A percentile compares a stretch with the other conserved stretches of the same genome.
phyloP scores from a whole-genome alignment of 2,888 invertebrate species.

The Diarsia dahlii region DNA sequence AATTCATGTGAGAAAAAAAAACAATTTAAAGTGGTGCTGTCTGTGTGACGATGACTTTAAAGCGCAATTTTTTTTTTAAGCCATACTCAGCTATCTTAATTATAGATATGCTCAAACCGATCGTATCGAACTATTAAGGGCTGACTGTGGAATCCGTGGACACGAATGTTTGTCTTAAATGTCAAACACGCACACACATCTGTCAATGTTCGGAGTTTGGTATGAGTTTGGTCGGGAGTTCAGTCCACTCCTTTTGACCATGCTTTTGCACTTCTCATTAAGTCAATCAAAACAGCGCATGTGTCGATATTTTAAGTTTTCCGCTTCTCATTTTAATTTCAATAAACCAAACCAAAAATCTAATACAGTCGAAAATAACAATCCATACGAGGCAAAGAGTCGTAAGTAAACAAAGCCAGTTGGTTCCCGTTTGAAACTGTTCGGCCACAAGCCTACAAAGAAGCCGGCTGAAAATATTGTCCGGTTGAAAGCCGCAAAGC shows the following conservation, averaged over 20 bases:
- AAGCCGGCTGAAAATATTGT: slow-evolving; percentile 76
- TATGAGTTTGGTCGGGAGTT: no score
- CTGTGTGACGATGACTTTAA: no score
- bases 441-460: slow-evolving; percentile 62
- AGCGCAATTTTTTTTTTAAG: no score
- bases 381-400: slow-evolving; percentile 27
- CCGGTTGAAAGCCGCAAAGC: slow-evolving; percentile 83
- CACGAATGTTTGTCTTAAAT: background rate
- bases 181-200: no score
- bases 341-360: slow-evolving; percentile 6
- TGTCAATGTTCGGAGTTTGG: no score
- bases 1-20: background rate
- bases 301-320: background rate
- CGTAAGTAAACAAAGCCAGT: slow-evolving; percentile 58
- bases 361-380: slow-evolving; percentile 43
- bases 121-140: no score
- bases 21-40: background rate
- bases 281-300: background rate
- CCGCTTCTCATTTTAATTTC: background rate
- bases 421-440: slow-evolving; percentile 16
- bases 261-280: background rate
- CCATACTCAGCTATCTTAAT: no score
- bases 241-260: no score
- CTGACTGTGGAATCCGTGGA: background rate
- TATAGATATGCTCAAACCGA: background rate